Conservation (phyloP, 2,113 vertebrate genomes). For the Pungitius pungitius region DNA sequence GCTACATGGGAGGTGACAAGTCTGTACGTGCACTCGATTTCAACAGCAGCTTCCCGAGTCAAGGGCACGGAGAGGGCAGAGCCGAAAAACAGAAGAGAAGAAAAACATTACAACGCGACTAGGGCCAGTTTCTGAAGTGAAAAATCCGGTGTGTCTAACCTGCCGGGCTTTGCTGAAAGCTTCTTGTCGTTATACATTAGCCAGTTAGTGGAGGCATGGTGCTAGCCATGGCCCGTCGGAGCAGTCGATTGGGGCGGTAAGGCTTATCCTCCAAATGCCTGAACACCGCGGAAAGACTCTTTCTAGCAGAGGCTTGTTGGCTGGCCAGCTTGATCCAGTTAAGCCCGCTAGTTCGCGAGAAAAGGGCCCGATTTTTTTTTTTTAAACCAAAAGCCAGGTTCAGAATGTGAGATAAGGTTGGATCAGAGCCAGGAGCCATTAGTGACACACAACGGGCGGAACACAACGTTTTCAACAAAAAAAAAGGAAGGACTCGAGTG, state of each 20-base stretch:
- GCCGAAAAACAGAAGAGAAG: conserved; percentile 37
- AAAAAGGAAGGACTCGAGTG: conserved; percentile 65
- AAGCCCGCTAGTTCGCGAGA: conserved; percentile 46
- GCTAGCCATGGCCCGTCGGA: conserved; percentile 43
- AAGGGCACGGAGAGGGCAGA: conserved; percentile 67
- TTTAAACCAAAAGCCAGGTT: conserved; percentile 58
- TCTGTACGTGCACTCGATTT: conserved; percentile 57
- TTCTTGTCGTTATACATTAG: conserved; percentile 52
- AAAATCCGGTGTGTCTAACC: conserved; percentile 53
- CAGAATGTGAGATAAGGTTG: conserved; percentile 66
- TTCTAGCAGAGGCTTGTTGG: conserved; percentile 34
- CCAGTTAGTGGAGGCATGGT: conserved; percentile 57
- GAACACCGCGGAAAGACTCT: conserved; percentile 33
- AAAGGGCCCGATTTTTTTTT: conserved; percentile 27
- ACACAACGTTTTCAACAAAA: conserved; percentile 69
- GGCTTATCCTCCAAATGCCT: conserved; percentile 56
- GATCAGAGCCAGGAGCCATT: conserved; percentile 73
- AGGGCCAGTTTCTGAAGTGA: conserved; percentile 55
- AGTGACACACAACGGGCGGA: conserved; percentile 66
- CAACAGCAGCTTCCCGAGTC: conserved; percentile 49
- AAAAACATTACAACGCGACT: conserved; percentile 48
- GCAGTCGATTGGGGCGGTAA: conserved; percentile 28
- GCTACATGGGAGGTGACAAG: conserved; percentile 58
- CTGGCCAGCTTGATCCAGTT: conserved; percentile 62
- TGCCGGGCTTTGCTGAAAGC: conserved; percentile 47